These are phyloP conservation scores for Triops cancriformis DNA, from an alignment of 1,140 invertebrate genomes.

Conservation along the genomic window DNA sequence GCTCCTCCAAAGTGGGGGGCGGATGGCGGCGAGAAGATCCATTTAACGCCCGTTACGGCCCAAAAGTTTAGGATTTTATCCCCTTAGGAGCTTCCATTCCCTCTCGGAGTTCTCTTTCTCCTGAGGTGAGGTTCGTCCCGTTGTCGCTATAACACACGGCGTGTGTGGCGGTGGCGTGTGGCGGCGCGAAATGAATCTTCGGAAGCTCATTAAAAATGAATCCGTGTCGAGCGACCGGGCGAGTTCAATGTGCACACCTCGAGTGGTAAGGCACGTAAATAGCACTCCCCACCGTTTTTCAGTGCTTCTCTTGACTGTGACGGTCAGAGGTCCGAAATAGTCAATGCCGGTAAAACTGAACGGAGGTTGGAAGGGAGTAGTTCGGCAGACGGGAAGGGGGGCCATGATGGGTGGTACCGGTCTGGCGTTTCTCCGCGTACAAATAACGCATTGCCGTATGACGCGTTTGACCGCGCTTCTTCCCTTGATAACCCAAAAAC, in stretches of 20 bases:
- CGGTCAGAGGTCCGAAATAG: too few relatives aligned
- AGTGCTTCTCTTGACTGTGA: neutral
- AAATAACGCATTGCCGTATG: too few relatives aligned
- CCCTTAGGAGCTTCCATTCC: neutral
- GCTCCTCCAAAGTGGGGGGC: neutral
- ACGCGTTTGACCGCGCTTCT: too few relatives aligned
- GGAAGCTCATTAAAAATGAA: conserved; percentile 19
- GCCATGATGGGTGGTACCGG: too few relatives aligned
- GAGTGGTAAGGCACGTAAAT: conserved; percentile 30
- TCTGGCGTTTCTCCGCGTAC: too few relatives aligned
- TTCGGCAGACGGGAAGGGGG: too few relatives aligned
- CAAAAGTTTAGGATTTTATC: neutral
- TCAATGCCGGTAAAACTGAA: too few relatives aligned
- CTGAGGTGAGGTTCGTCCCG: conserved; percentile 9
- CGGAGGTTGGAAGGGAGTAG: too few relatives aligned
- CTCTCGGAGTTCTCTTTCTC: conserved; percentile 1
- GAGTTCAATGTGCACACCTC: conserved; percentile 30
- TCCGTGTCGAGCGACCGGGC: conserved; percentile 23
- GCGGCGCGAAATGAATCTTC: neutral
- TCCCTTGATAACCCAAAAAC: too few relatives aligned
- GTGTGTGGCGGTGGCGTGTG: neutral
- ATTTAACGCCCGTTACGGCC: neutral
- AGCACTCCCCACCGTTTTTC: conserved; percentile 26
- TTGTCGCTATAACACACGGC: conserved; percentile 8
- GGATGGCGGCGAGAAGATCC: neutral